Evolutionary conservation across 2,888 invertebrate genomes (phyloP).

Genomic region (Clanis bilineata): DNA sequence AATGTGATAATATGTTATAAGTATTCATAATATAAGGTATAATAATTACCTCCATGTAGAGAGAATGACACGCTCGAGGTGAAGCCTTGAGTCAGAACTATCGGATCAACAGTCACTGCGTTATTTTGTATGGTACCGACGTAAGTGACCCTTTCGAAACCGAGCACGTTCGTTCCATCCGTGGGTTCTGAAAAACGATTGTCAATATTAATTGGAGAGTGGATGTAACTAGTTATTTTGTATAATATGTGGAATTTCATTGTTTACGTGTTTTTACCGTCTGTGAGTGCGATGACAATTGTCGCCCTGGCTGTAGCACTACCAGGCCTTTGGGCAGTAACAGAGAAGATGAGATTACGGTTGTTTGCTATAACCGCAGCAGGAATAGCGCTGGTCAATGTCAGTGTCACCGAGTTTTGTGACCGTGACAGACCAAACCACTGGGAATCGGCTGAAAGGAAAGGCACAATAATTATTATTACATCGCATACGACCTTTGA

Average conservation of each 20-base stretch:
- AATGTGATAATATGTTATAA: neutral
- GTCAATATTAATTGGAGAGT: neutral
- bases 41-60: conserved; percentile 2
- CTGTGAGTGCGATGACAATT: conserved; percentile 24
- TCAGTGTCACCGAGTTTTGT: conserved; percentile 19
- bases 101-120: conserved; percentile 27
- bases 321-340: conserved; percentile 23
- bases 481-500: neutral
- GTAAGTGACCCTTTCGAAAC: conserved; percentile 1
- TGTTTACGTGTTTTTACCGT: conserved; percentile 24
- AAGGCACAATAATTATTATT: neutral
- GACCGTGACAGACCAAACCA: conserved; percentile 12
- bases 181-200: neutral
- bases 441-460: conserved; percentile 14
- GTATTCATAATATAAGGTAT: neutral
- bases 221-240: neutral
- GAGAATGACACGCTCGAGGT: conserved; percentile 20
- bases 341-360: conserved; percentile 20
- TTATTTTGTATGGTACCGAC: conserved; percentile 2
- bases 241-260: neutral
- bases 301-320: conserved; percentile 25
- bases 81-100: conserved; percentile 36
- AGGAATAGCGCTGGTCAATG: conserved; percentile 21
- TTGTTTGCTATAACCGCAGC: conserved; percentile 19
- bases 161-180: neutral